Evolutionary conservation across 2,797 vertebrate genomes (phyloP), one percentile per base, ranked within the genome.

Genomic region (Phaenicophaeus curvirostris): DNA sequence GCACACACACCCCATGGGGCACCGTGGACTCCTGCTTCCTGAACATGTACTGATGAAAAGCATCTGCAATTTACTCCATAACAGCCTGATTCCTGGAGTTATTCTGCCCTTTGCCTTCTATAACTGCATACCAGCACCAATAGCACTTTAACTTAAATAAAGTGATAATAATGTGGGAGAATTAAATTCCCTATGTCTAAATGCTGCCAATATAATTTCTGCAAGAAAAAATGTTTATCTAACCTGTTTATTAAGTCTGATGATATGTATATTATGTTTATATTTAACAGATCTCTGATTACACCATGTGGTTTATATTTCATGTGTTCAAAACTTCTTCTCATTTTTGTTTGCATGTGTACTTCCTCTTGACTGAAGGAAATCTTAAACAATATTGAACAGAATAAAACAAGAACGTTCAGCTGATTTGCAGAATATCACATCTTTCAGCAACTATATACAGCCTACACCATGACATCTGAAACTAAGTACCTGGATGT

Each of bases 141-240:
- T 10, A 78, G 15, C 28, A 41, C 23, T 89, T 89, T n/a, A n/a
- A 13, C 66, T 61, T 81, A 77, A 71, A 83, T 62, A 82, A 86
- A 78, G 24, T 15, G 8, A 33, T 50, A 46, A 54, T 68, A 74
- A 58, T 3, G 4, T 33, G 15, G 13, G 35, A 79, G 39, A 83
- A 41, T 11, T 11, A 59, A 71, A 86, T 77, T 84, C 16, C 11
- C 46, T 48, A 24, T 74, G 37, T 53, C 61, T 88, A 59, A 88
- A 74, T 57, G 31, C 21, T 15, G 35, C 18, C 13, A 53, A 17
- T 79, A 62, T 20, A 69, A 87, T 48, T 78, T 65, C 48, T 31
- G 7, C 33, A 80, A 4, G 5, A 31, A 63, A 63, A 51, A 54
- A 88, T 11, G 14, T 2, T 2, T 15, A 46, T 48, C 31, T 82